phyloP scores from a whole-genome alignment of 2,888 invertebrate genomes.

The Siphlonurus alternatus region DNA sequence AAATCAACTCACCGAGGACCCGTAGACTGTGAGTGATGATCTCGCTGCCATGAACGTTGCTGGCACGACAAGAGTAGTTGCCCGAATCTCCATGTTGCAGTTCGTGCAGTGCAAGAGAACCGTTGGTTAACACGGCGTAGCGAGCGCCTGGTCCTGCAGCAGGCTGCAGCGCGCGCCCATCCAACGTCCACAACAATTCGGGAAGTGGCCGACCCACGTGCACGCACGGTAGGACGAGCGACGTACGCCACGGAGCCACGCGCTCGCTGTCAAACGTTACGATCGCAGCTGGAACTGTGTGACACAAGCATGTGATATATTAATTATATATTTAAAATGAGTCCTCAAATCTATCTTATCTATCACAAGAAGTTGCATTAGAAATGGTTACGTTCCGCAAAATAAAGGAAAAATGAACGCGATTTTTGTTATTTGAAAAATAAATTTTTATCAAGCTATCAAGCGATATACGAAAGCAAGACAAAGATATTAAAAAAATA shows the following conservation, averaged over 20 bases:
- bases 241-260: constrained; percentile 21
- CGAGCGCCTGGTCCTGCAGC: not conserved
- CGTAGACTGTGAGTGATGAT: constrained; percentile 15
- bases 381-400: too few relatives aligned
- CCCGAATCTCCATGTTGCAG: constrained; percentile 18
- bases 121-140: constrained; percentile 12
- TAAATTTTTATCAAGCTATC: too few relatives aligned
- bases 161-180: constrained; percentile 2
- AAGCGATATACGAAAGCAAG: too few relatives aligned
- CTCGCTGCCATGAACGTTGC: constrained; percentile 14
- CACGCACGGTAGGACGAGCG: constrained; percentile 19
- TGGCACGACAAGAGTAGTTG: constrained; percentile 18
- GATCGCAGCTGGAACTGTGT: constrained; percentile 23
- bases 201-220: constrained; percentile 24
- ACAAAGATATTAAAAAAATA: too few relatives aligned
- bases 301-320: not conserved
- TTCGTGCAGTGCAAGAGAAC: constrained; percentile 19
- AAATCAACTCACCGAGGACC: constrained; percentile 17
- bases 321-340: too few relatives aligned
- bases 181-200: constrained; percentile 13
- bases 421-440: too few relatives aligned
- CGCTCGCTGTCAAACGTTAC: constrained; percentile 22
- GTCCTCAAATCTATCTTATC: too few relatives aligned
- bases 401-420: too few relatives aligned
- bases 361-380: too few relatives aligned